Conservation (phyloP, 2,113 vertebrate species). For the Hippocampus comes region DNA sequence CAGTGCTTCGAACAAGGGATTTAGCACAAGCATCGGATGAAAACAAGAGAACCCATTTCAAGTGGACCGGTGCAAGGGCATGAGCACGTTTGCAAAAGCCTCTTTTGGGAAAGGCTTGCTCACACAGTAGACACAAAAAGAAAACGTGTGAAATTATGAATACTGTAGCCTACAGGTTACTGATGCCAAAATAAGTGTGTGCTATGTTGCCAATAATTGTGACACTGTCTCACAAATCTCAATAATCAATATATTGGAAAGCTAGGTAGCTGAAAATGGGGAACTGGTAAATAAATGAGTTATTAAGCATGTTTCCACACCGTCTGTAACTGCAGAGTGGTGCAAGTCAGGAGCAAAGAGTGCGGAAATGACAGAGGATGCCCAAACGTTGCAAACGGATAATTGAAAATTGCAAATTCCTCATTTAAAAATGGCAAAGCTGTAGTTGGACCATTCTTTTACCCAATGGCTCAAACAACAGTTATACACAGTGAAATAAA, state of each 20-base stretch:
- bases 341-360: too few species aligned
- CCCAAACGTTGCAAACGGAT: too few species aligned
- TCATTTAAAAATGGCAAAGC: too few species aligned
- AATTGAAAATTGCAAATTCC: too few species aligned
- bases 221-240: too few species aligned
- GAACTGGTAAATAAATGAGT: neutral
- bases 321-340: too few species aligned
- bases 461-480: too few species aligned
- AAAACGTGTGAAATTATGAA: neutral
- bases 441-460: too few species aligned
- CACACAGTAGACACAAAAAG: neutral
- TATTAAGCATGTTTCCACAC: too few species aligned
- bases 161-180: neutral
- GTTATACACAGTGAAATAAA: neutral
- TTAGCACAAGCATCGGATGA: conserved; percentile 33
- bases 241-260: neutral
- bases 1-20: conserved; percentile 38
- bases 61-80: conserved; percentile 3
- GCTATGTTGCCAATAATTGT: neutral
- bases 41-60: conserved; percentile 29
- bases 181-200: neutral
- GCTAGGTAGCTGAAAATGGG: neutral
- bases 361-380: too few species aligned
- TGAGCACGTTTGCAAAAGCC: neutral
- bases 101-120: conserved; percentile 9